Base-by-base conservation (phyloP, 2,888 invertebrate species). In the Ectropis crepuscularia region DNA sequence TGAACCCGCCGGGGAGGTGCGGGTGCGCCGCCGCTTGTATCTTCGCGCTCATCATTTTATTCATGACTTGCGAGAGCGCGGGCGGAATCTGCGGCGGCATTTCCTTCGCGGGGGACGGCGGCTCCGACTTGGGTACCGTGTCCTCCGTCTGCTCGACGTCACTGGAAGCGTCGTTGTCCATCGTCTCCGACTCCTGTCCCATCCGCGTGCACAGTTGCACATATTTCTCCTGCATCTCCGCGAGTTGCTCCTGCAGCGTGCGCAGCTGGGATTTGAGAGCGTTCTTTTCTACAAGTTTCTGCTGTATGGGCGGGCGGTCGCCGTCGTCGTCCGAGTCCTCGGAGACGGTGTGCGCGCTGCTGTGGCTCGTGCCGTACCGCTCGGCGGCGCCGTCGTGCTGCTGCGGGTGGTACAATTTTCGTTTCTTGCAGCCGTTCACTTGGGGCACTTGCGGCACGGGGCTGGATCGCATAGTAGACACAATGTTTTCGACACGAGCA, bases 361-460 rank as follows among this genome's bases (percentile, higher is more conserved):
- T 88, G 88, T 94, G 82, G 89, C 94, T 89, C 72, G 86, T 84
- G 45, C 89, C 89, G 74, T 91, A 92, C n/a, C 95, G 89, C 74
- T 95, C 95, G 74, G 94, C 95, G 38, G 95, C 95, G 61, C 94
- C 94, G 81, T 96, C 96, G 87, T 98, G 98, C 82, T 98, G 98
- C 87, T 98, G 98, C 9, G 99, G 99, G 81, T 98, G 98, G 84
- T 98, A 98, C 39, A 98, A 94, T 89, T 99, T 99, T 53, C 99
- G 95, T 89, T 99, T 99, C 88, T 98, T 98, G 90, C 98, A 98
- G 53, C 98, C 98, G 89, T 98, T 98, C 74, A 97, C 96, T 85
- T 96, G 95, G 0, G 95, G 94, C 74, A 94, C 94, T 64, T 89
- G 94, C 28, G 96, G 96, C 68, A 96, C 96, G 45, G 97, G 97